Evolutionary conservation across 1,140 invertebrate genomes (phyloP), one percentile per base, ranked within the genome.

Genomic region (Musca domestica): DNA sequence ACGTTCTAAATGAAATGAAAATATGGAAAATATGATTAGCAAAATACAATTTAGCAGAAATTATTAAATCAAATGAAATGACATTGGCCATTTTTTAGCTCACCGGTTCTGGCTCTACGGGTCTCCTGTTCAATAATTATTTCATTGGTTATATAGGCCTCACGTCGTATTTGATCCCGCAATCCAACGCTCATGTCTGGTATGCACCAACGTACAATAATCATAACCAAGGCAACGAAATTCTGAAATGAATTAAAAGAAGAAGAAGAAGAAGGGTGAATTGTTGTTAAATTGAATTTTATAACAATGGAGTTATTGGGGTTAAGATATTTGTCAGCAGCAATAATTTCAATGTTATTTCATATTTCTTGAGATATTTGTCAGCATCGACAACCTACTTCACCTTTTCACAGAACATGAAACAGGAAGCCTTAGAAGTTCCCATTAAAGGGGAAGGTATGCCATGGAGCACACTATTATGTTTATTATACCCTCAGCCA

Each of bases 91-190:
- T 17, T n/a, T 23, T 15, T 2, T 9, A 2, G 49, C 67, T 66
- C 71, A 78, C 76, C 77, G 10, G 71, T 71, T 66, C 86, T 81
- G 3, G 88, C 88, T 64, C 88, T 74, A 66, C 86, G 75, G 3
- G 90, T 84, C 81, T 95, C 92, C 73, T 91, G 89, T 71, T 89
- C 89, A 70, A 96, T 92, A 68, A 96, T 94, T 73, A 95, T 91
- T 81, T 94, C 92, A 83, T 94, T 95, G 66, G 93, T 95, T 68
- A 96, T 86, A 82, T 93, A 94, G 6, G 90, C 88, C 83, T 96
- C 94, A 70, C 92, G 86, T 25, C 93, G 86, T 74, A 95, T 95
- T 80, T 90, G 87, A 76, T 94, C 90, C 17, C 87, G 84, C 52
- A 96, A 84, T 68, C 89, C 86, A 22, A 86, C 85, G 3, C 92